Conservation (phyloP, 2,113 vertebrate species). For the Neoarius graeffei region DNA sequence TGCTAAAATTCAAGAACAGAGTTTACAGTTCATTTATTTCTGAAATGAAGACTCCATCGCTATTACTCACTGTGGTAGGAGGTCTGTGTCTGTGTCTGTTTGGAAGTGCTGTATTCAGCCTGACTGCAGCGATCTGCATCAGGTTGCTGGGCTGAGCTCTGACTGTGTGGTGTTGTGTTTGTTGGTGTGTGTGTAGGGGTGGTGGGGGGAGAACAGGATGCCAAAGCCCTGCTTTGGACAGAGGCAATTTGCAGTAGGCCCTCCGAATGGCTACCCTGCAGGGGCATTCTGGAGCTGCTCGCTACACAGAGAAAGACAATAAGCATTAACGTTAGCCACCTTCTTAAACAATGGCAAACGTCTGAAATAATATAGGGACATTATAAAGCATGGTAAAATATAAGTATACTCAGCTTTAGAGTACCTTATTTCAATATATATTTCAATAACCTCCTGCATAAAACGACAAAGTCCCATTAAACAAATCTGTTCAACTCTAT, state of each 20-base stretch:
- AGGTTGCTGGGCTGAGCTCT: conserved; percentile 46
- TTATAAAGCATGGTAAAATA: background rate
- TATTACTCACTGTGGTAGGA: conserved; percentile 60
- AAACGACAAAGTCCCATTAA: background rate
- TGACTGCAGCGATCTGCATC: conserved; percentile 36
- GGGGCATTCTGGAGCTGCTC: conserved; percentile 63
- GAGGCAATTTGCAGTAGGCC: conserved; percentile 66
- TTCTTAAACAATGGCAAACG: background rate
- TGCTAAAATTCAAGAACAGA: background rate
- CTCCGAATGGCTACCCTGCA: conserved; percentile 55
- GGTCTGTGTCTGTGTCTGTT: conserved; percentile 55
- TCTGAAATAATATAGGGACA: background rate
- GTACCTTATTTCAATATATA: conserved; percentile 1
- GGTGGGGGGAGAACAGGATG: conserved; percentile 62
- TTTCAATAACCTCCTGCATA: background rate
- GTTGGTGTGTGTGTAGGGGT: conserved; percentile 55
- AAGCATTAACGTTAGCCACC: background rate
- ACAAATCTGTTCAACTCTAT: background rate
- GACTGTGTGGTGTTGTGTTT: conserved; percentile 47
- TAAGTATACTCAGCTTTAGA: background rate
- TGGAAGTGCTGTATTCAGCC: conserved; percentile 62
- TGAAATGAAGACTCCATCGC: background rate
- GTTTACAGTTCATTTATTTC: background rate
- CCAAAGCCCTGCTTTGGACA: conserved; percentile 51
- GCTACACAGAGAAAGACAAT: conserved; percentile 39